Conservation (phyloP, 2,113 vertebrate species). For the Ageneiosus marmoratus region DNA sequence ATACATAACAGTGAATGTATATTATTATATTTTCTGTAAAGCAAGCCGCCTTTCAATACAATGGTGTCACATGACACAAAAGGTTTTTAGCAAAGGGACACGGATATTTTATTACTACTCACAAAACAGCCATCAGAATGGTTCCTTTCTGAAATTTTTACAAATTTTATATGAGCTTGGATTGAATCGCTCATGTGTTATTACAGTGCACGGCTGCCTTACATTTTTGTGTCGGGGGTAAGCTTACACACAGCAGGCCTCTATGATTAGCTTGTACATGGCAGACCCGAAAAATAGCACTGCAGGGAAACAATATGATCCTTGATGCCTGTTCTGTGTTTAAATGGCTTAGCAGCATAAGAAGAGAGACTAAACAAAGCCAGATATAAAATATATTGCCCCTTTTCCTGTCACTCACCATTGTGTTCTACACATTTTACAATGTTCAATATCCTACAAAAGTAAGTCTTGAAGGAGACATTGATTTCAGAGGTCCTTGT, state of each 20-base stretch:
- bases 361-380: constrained; percentile 66
- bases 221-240: constrained; percentile 9
- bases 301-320: constrained; percentile 48
- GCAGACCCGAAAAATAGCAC: constrained; percentile 35
- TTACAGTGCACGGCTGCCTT: constrained; percentile 9
- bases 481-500: constrained; percentile 75
- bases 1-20: neutral
- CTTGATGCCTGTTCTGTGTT: constrained; percentile 55
- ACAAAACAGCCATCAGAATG: neutral
- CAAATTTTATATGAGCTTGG: too few relatives aligned
- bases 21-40: neutral
- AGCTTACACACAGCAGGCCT: constrained; percentile 40
- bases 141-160: neutral
- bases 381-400: constrained; percentile 60
- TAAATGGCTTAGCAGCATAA: constrained; percentile 53
- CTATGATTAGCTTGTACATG: constrained; percentile 33
- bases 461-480: constrained; percentile 63
- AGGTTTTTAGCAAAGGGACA: neutral
- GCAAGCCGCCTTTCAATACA: neutral
- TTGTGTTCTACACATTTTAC: constrained; percentile 58
- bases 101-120: neutral
- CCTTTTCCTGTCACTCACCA: constrained; percentile 62
- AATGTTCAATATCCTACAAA: constrained; percentile 72
- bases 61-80: too few relatives aligned
- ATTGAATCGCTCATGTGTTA: neutral